Conservation (phyloP, 2,888 invertebrate species). For the Tiliacea aurago region DNA sequence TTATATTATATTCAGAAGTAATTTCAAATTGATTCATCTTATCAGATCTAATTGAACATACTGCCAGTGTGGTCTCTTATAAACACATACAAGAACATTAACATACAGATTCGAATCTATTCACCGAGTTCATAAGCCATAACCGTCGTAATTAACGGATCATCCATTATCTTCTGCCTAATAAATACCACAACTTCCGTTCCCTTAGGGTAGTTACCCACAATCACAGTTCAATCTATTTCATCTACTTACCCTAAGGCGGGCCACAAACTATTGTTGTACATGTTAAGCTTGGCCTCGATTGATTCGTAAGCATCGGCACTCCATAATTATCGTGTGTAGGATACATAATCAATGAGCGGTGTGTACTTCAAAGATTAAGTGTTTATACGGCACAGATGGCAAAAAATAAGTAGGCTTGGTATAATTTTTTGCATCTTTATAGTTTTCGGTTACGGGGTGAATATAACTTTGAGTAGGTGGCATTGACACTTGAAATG, state of each 20-base stretch:
- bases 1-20: neutral
- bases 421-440: conserved; percentile 29
- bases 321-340: conserved; percentile 63
- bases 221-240: conserved; percentile 45
- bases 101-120: conserved; percentile 48
- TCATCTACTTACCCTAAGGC: conserved; percentile 51
- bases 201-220: conserved; percentile 46
- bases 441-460: conserved; percentile 36
- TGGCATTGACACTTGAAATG: conserved; percentile 44
- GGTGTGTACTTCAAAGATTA: conserved; percentile 55
- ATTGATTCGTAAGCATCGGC: conserved; percentile 62
- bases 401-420: conserved; percentile 50
- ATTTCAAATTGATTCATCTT: conserved; percentile 4
- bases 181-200: conserved; percentile 48
- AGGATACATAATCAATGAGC: conserved; percentile 61
- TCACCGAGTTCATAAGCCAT: conserved; percentile 31
- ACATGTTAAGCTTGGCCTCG: conserved; percentile 46
- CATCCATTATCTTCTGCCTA: conserved; percentile 39
- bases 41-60: neutral
- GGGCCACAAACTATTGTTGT: conserved; percentile 54
- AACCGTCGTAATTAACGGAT: conserved; percentile 33
- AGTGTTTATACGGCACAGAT: conserved; percentile 37
- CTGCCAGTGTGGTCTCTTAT: conserved; percentile 48
- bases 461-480: conserved; percentile 51
- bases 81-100: conserved; percentile 36